Base-by-base conservation (phyloP, 2,888 invertebrate genomes). In the Agrypnus murinus region DNA sequence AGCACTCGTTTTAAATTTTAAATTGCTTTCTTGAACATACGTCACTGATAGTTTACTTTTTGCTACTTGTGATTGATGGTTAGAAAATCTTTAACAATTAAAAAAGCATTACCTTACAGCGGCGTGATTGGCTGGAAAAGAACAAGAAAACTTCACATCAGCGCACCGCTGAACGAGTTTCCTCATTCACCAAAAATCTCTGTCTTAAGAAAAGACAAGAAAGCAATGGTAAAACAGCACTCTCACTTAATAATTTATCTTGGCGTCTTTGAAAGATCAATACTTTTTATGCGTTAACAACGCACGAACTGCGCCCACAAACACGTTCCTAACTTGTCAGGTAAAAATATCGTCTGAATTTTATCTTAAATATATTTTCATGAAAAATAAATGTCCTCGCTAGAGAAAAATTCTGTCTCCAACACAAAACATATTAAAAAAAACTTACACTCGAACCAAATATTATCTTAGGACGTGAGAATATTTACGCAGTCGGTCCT, bases 381-480 rank as follows among this genome's bases (percentile, higher is more conserved):
- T 10, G 31, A 31, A 31, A 50, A 50, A 53, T 34, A 34, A 53
- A 53, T 53, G 36, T 14, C 53, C 53, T 15, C 17, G 55, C 36
- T 3, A 25, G 25, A 17, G 12, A 38, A 34, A 34, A 55, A n/a
- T 45, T 31, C 31, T 25, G 17, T 19, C 62, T 17, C 15, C 46
- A 9, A n/a, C 36, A 25, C 36, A 14, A 34, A 62, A 48, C 17
- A 45, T 48, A 46, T 62, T 36, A 48, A 17, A 48, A 48, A 10
- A 48, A 36, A 48, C 36, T 48, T 12, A 10, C 36, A 14, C 36
- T 46, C 15, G 14, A 48, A 34, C 25, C 62, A 62, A 62, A 62
- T 62, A 62, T 62, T 62, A 62, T 62, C 25, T 62, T 62, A 62
- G 62, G 62, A 46, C 48, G 48, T 34, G 48, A 19, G 48, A 62